phyloP scores from a whole-genome alignment of 1,140 invertebrate genomes.

The Dendrolimus kikuchii region DNA sequence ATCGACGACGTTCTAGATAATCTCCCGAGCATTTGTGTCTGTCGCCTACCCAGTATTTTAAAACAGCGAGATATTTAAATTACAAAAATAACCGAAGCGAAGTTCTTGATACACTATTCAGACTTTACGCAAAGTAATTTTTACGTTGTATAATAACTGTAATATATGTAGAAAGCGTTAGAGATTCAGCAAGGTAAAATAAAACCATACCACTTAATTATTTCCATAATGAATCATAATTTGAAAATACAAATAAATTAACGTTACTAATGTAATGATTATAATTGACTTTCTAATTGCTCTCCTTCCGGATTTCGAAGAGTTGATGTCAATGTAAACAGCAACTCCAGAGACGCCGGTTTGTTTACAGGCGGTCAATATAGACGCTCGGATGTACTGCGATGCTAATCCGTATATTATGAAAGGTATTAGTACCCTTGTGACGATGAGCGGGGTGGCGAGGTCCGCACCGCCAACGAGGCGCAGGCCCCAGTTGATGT shows the following conservation, averaged over 20 bases:
- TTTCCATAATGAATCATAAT: too few species aligned
- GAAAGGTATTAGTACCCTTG: conserved; percentile 80
- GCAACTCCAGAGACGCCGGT: conserved; percentile 14
- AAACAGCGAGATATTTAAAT: conserved; percentile 13
- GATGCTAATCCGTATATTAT: too few species aligned
- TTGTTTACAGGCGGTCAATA: conserved; percentile 44
- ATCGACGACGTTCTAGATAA: conserved; percentile 31
- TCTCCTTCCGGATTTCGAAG: not conserved
- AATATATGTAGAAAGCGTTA: too few species aligned
- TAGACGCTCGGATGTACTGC: too few species aligned
- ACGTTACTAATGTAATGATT: not conserved
- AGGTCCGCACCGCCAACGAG: conserved; percentile 92
- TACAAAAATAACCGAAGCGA: conserved; percentile 13
- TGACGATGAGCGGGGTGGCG: conserved; percentile 90
- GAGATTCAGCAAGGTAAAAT: too few species aligned
- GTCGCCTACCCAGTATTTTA: conserved; percentile 13
- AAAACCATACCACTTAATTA: too few species aligned
- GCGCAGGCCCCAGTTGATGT: conserved; percentile 91
- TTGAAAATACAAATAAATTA: too few species aligned
- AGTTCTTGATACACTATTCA: conserved; percentile 5
- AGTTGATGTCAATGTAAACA: conserved; percentile 6
- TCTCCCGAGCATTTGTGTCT: conserved; percentile 7
- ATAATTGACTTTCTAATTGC: not conserved
- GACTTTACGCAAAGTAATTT: conserved; percentile 4
- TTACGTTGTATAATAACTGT: too few species aligned